A percentile compares a stretch with the other conserved stretches of the same genome.
These are phyloP conservation scores for Odobenus rosmarus DNA, from an alignment of 2,113 vertebrate species.

Conservation along the genomic window DNA sequence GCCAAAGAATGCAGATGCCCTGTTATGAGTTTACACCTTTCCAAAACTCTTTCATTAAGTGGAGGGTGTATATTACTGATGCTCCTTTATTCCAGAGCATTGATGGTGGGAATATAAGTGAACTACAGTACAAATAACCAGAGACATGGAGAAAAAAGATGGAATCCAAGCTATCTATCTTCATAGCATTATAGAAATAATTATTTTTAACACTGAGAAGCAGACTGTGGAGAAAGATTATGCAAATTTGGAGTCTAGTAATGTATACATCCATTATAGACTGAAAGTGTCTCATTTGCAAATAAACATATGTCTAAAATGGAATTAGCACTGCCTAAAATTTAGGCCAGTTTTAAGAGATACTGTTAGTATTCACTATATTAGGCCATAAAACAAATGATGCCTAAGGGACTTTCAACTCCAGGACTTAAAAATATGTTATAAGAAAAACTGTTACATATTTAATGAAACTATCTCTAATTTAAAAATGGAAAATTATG, in stretches of 20 bases:
- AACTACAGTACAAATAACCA: neutral
- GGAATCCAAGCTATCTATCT: neutral
- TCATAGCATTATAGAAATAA: neutral
- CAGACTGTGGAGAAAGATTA: neutral
- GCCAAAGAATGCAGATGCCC: neutral
- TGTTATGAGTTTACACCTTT: neutral
- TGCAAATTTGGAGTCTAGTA: neutral
- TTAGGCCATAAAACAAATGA: neutral
- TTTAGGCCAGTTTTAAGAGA: neutral
- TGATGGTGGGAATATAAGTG: neutral
- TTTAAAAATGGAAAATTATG: slow-evolving; percentile 9
- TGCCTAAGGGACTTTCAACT: neutral
- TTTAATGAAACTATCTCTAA: slow-evolving; percentile 6
- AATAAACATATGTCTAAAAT: neutral
- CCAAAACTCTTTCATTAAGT: neutral
- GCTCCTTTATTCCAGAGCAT: neutral
- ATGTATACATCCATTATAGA: neutral
- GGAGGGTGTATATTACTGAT: neutral
- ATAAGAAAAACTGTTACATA: neutral
- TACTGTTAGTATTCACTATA: neutral
- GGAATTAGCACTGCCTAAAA: neutral
- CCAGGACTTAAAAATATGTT: neutral
- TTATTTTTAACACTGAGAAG: slow-evolving; percentile 21
- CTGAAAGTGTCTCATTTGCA: neutral
- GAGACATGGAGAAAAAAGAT: neutral